Evolutionary conservation across 2,113 vertebrate genomes (phyloP), one percentile per base, ranked within the genome.

Genomic region (Misgurnus mizolepis): DNA sequence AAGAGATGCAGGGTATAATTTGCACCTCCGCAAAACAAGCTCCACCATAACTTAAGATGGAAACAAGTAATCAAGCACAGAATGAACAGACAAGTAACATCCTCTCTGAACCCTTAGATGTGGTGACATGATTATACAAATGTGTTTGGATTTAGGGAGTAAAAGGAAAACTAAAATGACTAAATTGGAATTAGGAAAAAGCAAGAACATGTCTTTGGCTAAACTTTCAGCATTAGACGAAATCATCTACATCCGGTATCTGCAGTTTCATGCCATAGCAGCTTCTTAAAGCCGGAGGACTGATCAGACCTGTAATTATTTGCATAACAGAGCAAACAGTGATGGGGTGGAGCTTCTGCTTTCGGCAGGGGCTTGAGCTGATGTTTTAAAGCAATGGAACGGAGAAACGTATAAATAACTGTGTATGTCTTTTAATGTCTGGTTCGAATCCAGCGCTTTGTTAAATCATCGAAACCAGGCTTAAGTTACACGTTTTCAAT

Each of bases 221-320:
- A 43, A 73, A 60, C 53, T 73, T 60, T 73, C 4, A 22, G n/a
- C 11, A 60, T 73, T 60, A 45, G 10, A 18, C 18, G 41, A 34
- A 79, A 60, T 55, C 55, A 39, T 60, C 40, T n/a, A 60, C 18
- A 60, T 49, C 55, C 55, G 60, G 67, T 71, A 53, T 27, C 15
- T 18, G 78, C 81, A 86, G 87, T 89, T 89, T 86, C 85, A 88
- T 79, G 86, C 90, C 84, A 89, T 86, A 86, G 78, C 85, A 88
- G 80, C 62, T 86, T 80, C 82, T 83, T 76, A 87, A 88, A 90
- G 89, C 83, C 72, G 1, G 66, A 34, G 84, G 22, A 78, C 86
- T 84, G 85, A 87, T 88, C 87, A 88, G 85, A 85, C 86, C 87
- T 56, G 84, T 87, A 91, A 90, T 92, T 91, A 91, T 81, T 87